A percentile compares a stretch with the other conserved stretches of the same genome.
These are phyloP conservation scores for Carcinoscorpius rotundicauda DNA, from an alignment of 1,140 invertebrate genomes.

Conservation along the genomic window DNA sequence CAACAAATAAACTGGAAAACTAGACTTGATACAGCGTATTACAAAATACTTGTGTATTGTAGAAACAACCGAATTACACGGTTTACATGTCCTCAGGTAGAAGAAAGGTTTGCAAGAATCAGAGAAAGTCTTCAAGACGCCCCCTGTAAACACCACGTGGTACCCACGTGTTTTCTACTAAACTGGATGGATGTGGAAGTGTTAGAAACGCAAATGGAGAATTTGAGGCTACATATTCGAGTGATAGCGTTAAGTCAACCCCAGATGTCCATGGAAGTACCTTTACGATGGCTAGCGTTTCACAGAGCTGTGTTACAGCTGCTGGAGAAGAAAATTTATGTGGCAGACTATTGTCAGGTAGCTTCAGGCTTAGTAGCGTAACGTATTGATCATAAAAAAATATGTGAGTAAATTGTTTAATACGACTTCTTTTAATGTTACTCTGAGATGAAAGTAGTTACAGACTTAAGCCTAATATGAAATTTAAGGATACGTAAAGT, in stretches of 20 bases:
- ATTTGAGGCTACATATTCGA: conserved; percentile 29
- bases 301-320: conserved; percentile 32
- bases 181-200: conserved; percentile 7
- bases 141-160: conserved; percentile 11
- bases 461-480: no score
- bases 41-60: no score
- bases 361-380: no score
- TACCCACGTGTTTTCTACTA: conserved; percentile 9
- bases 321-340: conserved; percentile 29
- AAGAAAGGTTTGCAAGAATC: conserved; percentile 17
- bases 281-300: conserved; percentile 35
- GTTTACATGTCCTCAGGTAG: conserved; percentile 6
- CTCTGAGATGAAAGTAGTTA: no score
- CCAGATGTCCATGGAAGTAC: conserved; percentile 36
- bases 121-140: conserved; percentile 18
- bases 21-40: no score
- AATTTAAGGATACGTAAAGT: no score
- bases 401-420: no score
- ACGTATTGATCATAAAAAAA: no score
- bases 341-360: conserved; percentile 29
- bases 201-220: conserved; percentile 22
- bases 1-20: no score
- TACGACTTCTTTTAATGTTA: no score
- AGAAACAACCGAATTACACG: no score
- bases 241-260: conserved; percentile 29